Evolutionary conservation across 2,113 vertebrate genomes (phyloP).

Genomic region (Silurus meridionalis): DNA sequence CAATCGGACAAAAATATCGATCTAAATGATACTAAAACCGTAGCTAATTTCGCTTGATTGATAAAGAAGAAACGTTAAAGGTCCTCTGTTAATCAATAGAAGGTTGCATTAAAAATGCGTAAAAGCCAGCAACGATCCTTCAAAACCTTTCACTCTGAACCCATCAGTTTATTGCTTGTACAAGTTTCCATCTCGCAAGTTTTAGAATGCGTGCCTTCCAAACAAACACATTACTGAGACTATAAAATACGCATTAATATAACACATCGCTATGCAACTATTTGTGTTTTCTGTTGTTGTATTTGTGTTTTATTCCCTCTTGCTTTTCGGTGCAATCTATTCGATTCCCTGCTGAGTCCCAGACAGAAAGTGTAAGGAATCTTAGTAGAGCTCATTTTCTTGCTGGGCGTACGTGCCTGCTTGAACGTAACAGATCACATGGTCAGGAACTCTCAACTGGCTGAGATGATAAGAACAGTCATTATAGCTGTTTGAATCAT

Average conservation of each 20-base stretch:
- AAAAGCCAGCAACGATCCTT: not conserved
- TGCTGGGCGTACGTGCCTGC: not conserved
- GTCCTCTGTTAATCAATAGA: not conserved
- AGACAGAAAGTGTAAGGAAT: conserved; percentile 9
- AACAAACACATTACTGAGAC: not conserved
- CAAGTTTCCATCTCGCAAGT: not conserved
- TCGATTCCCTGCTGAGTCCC: not conserved
- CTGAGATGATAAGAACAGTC: not conserved
- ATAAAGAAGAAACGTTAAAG: not conserved
- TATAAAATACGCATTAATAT: not conserved
- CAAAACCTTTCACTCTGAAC: not conserved
- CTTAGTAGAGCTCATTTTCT: not conserved
- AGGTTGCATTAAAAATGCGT: not conserved
- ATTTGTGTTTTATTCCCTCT: not conserved
- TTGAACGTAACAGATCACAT: not conserved
- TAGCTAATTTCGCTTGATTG: not conserved
- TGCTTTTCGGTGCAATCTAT: not conserved
- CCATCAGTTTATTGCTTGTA: not conserved
- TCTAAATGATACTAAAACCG: not conserved
- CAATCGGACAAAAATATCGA: no score
- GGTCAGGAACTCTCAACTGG: not conserved
- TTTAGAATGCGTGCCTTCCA: not conserved
- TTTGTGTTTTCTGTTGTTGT: not conserved
- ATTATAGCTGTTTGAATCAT: not conserved
- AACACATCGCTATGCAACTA: not conserved